These are phyloP conservation scores for Drosophila subsilvestris DNA, from an alignment of 2,888 invertebrate genomes.

Conservation along the genomic window DNA sequence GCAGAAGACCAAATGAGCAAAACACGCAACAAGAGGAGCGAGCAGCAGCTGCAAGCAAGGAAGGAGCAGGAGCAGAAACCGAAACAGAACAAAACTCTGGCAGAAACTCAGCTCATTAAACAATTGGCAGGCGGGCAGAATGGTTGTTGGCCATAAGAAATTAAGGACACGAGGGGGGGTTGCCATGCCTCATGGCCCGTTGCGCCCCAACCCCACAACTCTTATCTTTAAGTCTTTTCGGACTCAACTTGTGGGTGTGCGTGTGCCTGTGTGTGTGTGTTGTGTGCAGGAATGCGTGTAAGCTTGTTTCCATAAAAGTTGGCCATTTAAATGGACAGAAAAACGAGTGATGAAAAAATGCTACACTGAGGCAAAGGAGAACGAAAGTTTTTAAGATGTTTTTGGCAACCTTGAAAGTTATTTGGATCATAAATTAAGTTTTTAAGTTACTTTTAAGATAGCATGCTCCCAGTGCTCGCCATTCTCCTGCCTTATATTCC, in stretches of 20 bases:
- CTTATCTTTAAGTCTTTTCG: slow-evolving; percentile 54
- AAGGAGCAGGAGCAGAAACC: slow-evolving; percentile 16
- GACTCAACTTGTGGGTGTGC: neutral
- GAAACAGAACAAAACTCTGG: slow-evolving; percentile 43
- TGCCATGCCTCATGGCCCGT: slow-evolving; percentile 7
- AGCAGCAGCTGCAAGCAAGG: slow-evolving; percentile 31
- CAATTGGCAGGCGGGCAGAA: slow-evolving; percentile 65
- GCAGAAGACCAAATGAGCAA: slow-evolving; percentile 36
- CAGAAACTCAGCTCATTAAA: slow-evolving; percentile 69
- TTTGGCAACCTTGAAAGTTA: neutral
- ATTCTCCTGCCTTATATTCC: neutral
- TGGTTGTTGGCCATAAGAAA: slow-evolving; percentile 53
- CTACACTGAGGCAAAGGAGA: neutral
- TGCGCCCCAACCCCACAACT: neutral
- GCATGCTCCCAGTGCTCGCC: rapidly evolving
- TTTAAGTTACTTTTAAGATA: neutral
- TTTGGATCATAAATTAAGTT: no score
- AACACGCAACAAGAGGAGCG: slow-evolving; percentile 36
- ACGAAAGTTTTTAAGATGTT: neutral
- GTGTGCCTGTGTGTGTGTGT: neutral
- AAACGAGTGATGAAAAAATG: slow-evolving; percentile 6
- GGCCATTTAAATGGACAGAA: slow-evolving; percentile 51
- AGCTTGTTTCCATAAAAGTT: slow-evolving; percentile 55
- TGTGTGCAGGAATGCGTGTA: slow-evolving; percentile 44
- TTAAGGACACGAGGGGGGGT: slow-evolving; percentile 55